A percentile compares a stretch with the other conserved stretches of the same genome.
Evolutionary conservation across 2,888 invertebrate genomes (phyloP).

Genomic region (Hemithea aestivaria): DNA sequence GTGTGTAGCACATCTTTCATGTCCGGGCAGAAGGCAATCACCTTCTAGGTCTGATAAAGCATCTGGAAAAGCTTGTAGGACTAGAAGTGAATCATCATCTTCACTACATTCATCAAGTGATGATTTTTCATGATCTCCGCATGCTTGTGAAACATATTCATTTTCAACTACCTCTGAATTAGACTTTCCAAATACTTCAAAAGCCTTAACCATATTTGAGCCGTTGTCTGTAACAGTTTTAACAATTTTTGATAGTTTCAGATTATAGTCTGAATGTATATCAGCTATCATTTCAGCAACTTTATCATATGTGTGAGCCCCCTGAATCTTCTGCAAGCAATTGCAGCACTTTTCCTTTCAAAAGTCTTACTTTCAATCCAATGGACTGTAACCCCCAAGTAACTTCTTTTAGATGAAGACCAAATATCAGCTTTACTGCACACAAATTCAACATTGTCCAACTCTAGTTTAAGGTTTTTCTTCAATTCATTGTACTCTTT

Average conservation of each 20-base stretch:
- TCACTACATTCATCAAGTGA: not conserved
- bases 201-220: slow-evolving; percentile 18
- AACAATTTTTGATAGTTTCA: slow-evolving; percentile 24
- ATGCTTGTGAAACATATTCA: too few species aligned
- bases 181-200: slow-evolving; percentile 1
- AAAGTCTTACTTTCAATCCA: slow-evolving; percentile 16
- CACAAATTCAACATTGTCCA: slow-evolving; percentile 11
- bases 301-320: slow-evolving; percentile 21
- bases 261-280: slow-evolving; percentile 21
- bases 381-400: slow-evolving; percentile 21
- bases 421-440: slow-evolving; percentile 13
- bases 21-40: not conserved
- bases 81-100: not conserved
- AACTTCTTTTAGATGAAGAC: slow-evolving; percentile 23
- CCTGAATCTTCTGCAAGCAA: slow-evolving; percentile 28
- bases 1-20: not conserved
- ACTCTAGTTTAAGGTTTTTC: not conserved
- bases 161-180: not conserved
- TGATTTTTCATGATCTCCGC: too few species aligned
- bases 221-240: slow-evolving; percentile 18
- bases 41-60: not conserved
- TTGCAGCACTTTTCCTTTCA: slow-evolving; percentile 12
- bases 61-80: not conserved
- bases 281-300: slow-evolving; percentile 20
- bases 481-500: not conserved